Evolutionary conservation across 2,113 vertebrate species (phyloP).

Genomic region (Lophochroa leadbeateri): DNA sequence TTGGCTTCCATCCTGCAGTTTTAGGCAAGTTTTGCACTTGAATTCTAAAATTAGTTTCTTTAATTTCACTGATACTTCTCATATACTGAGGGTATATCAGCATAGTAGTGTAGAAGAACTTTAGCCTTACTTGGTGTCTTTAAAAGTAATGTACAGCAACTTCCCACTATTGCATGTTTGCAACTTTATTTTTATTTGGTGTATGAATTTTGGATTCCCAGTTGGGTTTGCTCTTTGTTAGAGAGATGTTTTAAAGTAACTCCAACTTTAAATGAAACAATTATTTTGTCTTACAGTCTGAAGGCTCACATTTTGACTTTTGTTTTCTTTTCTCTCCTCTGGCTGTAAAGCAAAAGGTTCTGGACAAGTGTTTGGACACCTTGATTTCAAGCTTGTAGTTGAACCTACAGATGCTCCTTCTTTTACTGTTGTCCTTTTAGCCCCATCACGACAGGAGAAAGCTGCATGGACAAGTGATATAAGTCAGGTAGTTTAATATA

Average conservation of each 20-base stretch:
- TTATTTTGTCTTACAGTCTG: neutral
- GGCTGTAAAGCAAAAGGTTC: constrained; percentile 83
- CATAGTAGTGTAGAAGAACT: neutral
- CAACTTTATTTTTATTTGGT: neutral
- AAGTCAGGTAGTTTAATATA: constrained; percentile 86
- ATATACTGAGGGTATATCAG: neutral
- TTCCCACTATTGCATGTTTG: neutral
- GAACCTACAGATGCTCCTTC: constrained; percentile 86
- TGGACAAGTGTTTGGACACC: constrained; percentile 92
- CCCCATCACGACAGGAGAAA: constrained; percentile 95
- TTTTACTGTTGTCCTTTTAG: constrained; percentile 92
- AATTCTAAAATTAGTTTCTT: neutral
- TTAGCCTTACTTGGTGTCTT: neutral
- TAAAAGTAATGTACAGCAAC: neutral
- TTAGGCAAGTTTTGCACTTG: neutral
- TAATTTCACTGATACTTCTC: neutral
- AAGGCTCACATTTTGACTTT: neutral
- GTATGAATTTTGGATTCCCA: neutral
- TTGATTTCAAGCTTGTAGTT: constrained; percentile 96
- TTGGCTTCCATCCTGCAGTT: neutral
- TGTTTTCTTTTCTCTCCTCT: neutral
- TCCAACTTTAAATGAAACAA: neutral
- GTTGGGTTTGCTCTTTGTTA: neutral
- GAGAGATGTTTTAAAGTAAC: neutral
- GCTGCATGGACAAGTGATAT: constrained; percentile 98